These are phyloP conservation scores for Ecliptopera silaceata DNA, from an alignment of 2,888 invertebrate genomes.

Conservation along the genomic window DNA sequence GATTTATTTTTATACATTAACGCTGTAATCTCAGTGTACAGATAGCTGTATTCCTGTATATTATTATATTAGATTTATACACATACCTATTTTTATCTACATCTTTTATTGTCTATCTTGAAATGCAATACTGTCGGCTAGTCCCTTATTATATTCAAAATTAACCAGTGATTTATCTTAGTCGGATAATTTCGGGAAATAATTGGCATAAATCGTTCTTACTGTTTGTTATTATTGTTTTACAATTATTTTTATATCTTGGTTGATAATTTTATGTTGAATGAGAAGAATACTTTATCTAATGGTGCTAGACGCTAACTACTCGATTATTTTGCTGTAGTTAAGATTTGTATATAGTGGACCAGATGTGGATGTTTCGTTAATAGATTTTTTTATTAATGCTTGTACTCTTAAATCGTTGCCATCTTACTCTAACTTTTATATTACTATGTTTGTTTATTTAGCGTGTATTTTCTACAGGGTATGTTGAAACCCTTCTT, in stretches of 20 bases:
- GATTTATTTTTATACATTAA: constrained; percentile 74
- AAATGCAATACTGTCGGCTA: constrained; percentile 73
- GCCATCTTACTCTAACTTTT: constrained; percentile 59
- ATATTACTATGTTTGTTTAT: constrained; percentile 43
- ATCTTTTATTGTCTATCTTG: constrained; percentile 57
- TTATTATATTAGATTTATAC: constrained; percentile 58
- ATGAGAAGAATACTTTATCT: constrained; percentile 71
- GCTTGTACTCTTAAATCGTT: constrained; percentile 61
- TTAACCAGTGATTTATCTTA: constrained; percentile 60
- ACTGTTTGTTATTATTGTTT: constrained; percentile 64
- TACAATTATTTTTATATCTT: constrained; percentile 62
- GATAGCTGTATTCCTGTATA: constrained; percentile 63
- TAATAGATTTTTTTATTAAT: constrained; percentile 35
- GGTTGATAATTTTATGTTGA: constrained; percentile 78
- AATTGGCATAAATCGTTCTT: constrained; percentile 41
- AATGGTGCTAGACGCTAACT: constrained; percentile 81
- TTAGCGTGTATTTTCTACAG: constrained; percentile 64
- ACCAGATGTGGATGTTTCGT: constrained; percentile 42
- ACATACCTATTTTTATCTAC: constrained; percentile 62
- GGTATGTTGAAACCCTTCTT: constrained; percentile 61
- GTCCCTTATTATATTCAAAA: constrained; percentile 71
- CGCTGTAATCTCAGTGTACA: constrained; percentile 73
- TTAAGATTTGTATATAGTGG: constrained; percentile 60
- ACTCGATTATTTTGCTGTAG: constrained; percentile 68
- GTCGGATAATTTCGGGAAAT: constrained; percentile 48